A percentile compares a stretch with the other conserved stretches of the same genome.
phyloP scores from a whole-genome alignment of 2,888 invertebrate genomes.

The Drosophila leonis region DNA sequence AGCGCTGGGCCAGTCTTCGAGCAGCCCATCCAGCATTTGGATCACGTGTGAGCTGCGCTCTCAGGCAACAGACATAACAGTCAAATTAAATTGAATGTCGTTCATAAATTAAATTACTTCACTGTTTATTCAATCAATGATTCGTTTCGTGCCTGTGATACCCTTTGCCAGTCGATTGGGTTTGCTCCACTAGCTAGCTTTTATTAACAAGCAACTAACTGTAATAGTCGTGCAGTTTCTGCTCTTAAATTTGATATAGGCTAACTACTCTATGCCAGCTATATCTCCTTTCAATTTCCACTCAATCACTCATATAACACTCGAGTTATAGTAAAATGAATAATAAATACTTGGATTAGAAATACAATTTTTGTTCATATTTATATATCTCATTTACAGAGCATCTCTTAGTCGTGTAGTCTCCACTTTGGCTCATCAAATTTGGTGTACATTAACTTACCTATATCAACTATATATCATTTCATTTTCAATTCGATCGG shows the following conservation, averaged over 20 bases:
- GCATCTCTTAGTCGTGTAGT: background rate
- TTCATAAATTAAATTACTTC: conserved; percentile 67
- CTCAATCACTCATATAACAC: background rate
- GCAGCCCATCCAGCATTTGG: conserved; percentile 57
- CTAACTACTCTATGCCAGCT: no score
- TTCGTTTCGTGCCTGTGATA: conserved; percentile 15
- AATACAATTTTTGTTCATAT: no score
- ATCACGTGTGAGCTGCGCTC: conserved; percentile 67
- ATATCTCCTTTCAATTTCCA: no score
- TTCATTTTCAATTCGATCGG: background rate
- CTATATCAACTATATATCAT: background rate
- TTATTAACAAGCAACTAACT: background rate
- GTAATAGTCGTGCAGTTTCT: background rate
- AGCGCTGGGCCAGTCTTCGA: conserved; percentile 1
- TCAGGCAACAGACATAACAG: conserved; percentile 70
- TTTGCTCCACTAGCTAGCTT: background rate
- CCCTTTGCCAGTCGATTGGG: conserved; percentile 4
- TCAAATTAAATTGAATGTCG: conserved; percentile 75
- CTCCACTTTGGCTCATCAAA: background rate
- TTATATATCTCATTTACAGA: background rate
- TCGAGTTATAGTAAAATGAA: background rate
- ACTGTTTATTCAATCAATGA: conserved; percentile 10
- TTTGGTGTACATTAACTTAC: background rate
- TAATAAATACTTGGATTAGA: no score
- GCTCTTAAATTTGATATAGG: background rate